A percentile compares a stretch with the other conserved stretches of the same genome.
These are phyloP conservation scores for Tragelaphus scriptus DNA, from an alignment of 2,113 vertebrate genomes.

Conservation along the genomic window DNA sequence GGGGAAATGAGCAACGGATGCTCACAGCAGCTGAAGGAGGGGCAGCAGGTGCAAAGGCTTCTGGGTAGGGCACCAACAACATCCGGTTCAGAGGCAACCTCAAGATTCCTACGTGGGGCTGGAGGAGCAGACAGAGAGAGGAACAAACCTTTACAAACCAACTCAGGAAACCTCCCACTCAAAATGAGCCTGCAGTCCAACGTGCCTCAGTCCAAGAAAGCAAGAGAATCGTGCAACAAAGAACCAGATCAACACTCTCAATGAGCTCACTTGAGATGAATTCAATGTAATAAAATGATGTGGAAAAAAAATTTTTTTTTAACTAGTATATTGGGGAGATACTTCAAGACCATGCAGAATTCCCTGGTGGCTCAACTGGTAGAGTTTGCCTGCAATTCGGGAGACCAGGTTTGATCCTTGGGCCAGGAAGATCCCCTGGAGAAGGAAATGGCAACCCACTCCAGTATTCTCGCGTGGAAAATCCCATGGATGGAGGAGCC, in stretches of 20 bases:
- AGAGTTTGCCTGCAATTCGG: too few species aligned
- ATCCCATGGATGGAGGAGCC: too few species aligned
- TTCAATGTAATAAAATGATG: neutral
- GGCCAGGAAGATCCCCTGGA: too few species aligned
- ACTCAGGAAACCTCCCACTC: neutral
- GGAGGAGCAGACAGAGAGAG: neutral
- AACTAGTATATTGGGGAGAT: too few species aligned
- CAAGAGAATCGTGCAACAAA: neutral
- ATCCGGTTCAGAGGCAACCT: neutral
- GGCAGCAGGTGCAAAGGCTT: neutral
- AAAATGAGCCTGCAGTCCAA: neutral
- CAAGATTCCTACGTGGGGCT: neutral
- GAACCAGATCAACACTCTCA: neutral
- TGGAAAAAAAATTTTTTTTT: too few species aligned
- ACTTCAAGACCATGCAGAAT: too few species aligned
- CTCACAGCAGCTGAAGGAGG: neutral
- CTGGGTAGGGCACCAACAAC: neutral
- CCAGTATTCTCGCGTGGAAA: too few species aligned
- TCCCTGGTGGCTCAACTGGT: too few species aligned
- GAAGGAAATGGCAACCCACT: too few species aligned
- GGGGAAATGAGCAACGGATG: too few species aligned
- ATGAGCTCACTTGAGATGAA: neutral
- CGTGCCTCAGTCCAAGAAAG: neutral
- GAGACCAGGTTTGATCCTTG: too few species aligned
- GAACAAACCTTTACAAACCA: neutral